phyloP scores from a whole-genome alignment of 2,797 vertebrate species.

The Lateolabrax maculatus region DNA sequence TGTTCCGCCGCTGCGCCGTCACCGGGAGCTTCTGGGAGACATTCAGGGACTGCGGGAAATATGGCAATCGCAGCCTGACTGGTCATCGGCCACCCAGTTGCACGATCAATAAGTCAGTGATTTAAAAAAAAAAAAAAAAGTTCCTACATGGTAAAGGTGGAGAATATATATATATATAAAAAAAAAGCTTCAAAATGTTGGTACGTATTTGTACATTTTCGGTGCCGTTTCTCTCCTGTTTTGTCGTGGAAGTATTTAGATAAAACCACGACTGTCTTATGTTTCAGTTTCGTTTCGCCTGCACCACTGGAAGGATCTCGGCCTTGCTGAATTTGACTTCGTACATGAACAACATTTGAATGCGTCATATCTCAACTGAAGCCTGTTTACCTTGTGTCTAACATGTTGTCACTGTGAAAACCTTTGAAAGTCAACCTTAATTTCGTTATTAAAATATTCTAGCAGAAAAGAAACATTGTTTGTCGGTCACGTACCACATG shows the following conservation, averaged over 20 bases:
- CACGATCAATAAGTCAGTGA: not conserved
- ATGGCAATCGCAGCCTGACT: not conserved
- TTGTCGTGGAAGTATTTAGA: not conserved
- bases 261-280: not conserved
- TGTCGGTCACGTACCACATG: not conserved
- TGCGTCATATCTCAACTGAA: not conserved
- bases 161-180: no score
- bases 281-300: not conserved
- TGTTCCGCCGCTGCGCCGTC: constrained; percentile 68
- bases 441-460: no score
- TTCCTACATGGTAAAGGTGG: no score
- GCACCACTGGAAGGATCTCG: no score
- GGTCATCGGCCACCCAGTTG: constrained; percentile 7
- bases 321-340: no score
- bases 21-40: constrained; percentile 49
- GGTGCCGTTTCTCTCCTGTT: not conserved
- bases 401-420: not conserved
- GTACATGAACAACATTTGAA: not conserved
- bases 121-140: no score
- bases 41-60: constrained; percentile 64
- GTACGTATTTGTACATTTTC: no score
- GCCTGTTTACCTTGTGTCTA: not conserved
- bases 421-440: not conserved
- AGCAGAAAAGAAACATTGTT: not conserved
- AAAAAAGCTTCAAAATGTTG: no score